A percentile compares a stretch with the other conserved stretches of the same genome.
These are phyloP conservation scores for Parnassius glacialis DNA, from an alignment of 2,888 invertebrate genomes.

Conservation along the genomic window DNA sequence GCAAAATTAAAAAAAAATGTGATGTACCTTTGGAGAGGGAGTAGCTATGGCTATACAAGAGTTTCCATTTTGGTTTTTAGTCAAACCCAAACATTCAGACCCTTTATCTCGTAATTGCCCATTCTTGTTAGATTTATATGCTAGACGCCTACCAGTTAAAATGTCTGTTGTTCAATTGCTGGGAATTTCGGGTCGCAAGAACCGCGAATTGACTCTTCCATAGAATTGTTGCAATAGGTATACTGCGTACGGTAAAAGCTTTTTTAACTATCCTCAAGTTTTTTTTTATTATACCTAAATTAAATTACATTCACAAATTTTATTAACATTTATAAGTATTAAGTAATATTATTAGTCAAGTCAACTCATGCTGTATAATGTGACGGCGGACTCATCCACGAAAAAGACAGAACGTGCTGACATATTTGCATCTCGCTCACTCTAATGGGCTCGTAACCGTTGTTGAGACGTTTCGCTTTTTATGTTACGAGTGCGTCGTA, in stretches of 20 bases:
- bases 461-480: conserved; percentile 77
- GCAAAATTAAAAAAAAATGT: no score
- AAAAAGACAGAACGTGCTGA: conserved; percentile 39
- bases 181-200: conserved; percentile 66
- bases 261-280: not conserved
- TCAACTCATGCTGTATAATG: conserved; percentile 10
- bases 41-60: conserved; percentile 38
- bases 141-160: conserved; percentile 64
- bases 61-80: conserved; percentile 72
- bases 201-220: conserved; percentile 49
- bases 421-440: conserved; percentile 43
- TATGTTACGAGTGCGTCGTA: conserved; percentile 77
- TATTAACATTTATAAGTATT: not conserved
- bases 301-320: no score
- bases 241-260: not conserved
- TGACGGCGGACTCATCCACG: conserved; percentile 29
- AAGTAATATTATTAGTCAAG: conserved; percentile 13
- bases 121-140: conserved; percentile 76
- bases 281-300: no score
- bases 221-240: not conserved
- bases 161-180: conserved; percentile 78
- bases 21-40: not conserved
- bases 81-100: conserved; percentile 71
- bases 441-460: conserved; percentile 58
- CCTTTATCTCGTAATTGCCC: conserved; percentile 69